Evolutionary conservation across 2,888 invertebrate species (phyloP).

Genomic region (Adineta ricciae): DNA sequence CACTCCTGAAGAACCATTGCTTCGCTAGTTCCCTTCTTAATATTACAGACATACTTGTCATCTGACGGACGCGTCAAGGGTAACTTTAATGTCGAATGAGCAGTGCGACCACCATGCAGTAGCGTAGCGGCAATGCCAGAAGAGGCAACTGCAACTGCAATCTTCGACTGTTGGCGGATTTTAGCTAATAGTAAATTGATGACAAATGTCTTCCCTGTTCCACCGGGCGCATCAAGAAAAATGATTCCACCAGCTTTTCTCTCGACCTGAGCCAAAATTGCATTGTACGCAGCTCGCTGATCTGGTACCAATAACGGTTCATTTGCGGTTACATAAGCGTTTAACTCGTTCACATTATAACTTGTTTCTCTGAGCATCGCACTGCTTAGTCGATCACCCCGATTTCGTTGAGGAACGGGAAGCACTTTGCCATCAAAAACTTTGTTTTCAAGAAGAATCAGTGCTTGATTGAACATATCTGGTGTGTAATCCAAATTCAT

Average conservation of each 20-base stretch:
- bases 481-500: slow-evolving; percentile 33
- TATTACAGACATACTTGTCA: slow-evolving; percentile 25
- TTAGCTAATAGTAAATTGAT: slow-evolving; percentile 45
- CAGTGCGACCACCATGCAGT: slow-evolving; percentile 39
- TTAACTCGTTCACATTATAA: not conserved
- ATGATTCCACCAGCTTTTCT: slow-evolving; percentile 30
- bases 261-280: slow-evolving; percentile 21
- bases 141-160: slow-evolving; percentile 47
- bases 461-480: slow-evolving; percentile 28
- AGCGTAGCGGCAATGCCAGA: slow-evolving; percentile 52
- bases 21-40: slow-evolving; percentile 17
- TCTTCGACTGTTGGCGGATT: slow-evolving; percentile 41
- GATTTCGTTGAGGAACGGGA: no score
- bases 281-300: slow-evolving; percentile 25
- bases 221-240: slow-evolving; percentile 49
- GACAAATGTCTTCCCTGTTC: slow-evolving; percentile 49
- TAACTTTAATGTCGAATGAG: slow-evolving; percentile 36
- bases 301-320: slow-evolving; percentile 22
- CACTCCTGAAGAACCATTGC: slow-evolving; percentile 29
- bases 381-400: not conserved
- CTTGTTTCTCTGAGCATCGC: slow-evolving; percentile 17
- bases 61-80: slow-evolving; percentile 28
- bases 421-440: no score
- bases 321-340: not conserved
- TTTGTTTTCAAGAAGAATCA: slow-evolving; percentile 28